Evolutionary conservation across 1,140 invertebrate genomes (phyloP).

Genomic region (Hypothenemus hampei): DNA sequence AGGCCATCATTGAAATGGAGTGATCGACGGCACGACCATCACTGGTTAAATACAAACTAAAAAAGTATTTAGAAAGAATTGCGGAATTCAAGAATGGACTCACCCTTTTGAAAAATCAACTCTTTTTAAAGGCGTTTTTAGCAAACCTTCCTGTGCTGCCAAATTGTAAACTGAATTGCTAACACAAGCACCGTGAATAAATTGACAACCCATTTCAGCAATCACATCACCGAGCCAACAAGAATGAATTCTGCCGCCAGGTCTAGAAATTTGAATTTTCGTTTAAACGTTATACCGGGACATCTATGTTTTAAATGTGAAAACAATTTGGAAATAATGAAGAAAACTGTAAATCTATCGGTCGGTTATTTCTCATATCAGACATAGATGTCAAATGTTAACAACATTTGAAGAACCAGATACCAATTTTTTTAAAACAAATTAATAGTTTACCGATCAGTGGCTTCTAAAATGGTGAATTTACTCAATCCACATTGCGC

Average conservation of each 20-base stretch:
- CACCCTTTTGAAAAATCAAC: slow-evolving; percentile 41
- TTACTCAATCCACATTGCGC: slow-evolving; percentile 63
- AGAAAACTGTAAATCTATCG: no score
- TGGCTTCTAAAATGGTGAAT: slow-evolving; percentile 67
- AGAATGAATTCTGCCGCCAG: slow-evolving; percentile 68
- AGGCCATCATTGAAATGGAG: slow-evolving; percentile 56
- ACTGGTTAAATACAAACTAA: slow-evolving; percentile 58
- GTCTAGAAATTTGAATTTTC: slow-evolving; percentile 42
- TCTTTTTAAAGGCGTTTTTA: slow-evolving; percentile 50
- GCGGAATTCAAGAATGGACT: background rate
- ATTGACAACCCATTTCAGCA: slow-evolving; percentile 66
- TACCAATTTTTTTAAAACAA: no score
- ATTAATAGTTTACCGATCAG: slow-evolving; percentile 68
- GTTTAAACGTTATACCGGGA: no score
- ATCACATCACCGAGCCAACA: slow-evolving; percentile 67
- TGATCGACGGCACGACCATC: slow-evolving; percentile 60
- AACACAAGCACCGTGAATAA: slow-evolving; percentile 58
- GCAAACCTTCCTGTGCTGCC: slow-evolving; percentile 58
- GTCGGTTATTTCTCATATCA: no score
- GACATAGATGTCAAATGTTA: no score
- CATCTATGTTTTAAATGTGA: no score
- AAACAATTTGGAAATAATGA: no score
- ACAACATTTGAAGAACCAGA: no score
- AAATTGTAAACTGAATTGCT: slow-evolving; percentile 62
- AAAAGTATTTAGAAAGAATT: background rate